Evolutionary conservation across 2,797 vertebrate genomes (phyloP).

Genomic region (Staurois parvus): DNA sequence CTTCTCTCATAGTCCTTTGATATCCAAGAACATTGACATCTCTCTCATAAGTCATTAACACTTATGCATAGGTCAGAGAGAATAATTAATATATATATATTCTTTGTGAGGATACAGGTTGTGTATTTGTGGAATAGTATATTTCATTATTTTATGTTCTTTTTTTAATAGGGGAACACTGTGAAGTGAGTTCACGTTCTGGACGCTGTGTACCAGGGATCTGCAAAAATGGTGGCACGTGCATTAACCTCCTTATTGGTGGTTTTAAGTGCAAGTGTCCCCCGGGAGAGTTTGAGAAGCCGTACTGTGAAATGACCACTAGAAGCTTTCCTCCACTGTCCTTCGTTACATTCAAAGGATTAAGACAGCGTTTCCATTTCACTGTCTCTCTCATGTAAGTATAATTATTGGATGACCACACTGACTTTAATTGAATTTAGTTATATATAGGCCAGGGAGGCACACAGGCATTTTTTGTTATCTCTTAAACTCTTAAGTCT

Average conservation of each 20-base stretch:
- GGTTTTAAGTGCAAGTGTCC: slow-evolving; percentile 94
- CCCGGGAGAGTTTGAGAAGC: slow-evolving; percentile 86
- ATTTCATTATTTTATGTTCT: background rate
- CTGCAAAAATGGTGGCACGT: slow-evolving; percentile 94
- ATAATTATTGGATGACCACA: background rate
- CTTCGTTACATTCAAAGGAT: slow-evolving; percentile 95
- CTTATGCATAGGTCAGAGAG: background rate
- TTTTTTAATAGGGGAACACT: slow-evolving; percentile 84
- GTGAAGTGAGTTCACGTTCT: slow-evolving; percentile 87
- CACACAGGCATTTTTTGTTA: too few species aligned
- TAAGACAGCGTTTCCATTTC: slow-evolving; percentile 97
- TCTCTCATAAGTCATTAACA: too few species aligned
- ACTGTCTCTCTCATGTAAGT: slow-evolving; percentile 92
- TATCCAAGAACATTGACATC: background rate
- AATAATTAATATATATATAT: too few species aligned
- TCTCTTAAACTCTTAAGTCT: too few species aligned
- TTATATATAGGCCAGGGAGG: too few species aligned
- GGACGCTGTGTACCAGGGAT: slow-evolving; percentile 89
- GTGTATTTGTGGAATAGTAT: background rate
- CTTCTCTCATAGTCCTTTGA: too few species aligned
- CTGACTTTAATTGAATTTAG: background rate
- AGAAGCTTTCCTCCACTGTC: slow-evolving; percentile 94
- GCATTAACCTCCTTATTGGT: slow-evolving; percentile 89
- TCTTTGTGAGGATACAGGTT: background rate
- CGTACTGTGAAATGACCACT: slow-evolving; percentile 96